Percentiles rank a stretch among this genome's conserved stretches.
Conservation (phyloP, 64 coral and sea anemone species). For the Trachythela sp. region DNA sequence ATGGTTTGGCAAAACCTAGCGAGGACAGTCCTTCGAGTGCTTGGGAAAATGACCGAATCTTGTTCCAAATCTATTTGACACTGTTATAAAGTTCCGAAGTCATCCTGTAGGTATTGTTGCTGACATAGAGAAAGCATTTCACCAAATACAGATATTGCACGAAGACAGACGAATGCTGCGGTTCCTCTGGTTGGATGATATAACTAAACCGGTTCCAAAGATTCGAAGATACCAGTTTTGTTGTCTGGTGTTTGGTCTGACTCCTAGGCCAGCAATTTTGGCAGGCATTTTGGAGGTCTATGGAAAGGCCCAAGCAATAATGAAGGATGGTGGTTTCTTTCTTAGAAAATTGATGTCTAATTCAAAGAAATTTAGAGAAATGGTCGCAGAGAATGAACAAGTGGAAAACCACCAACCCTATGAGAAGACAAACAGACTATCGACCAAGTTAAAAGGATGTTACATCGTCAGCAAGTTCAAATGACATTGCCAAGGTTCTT, state of each 20-base stretch:
- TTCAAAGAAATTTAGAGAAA: neutral
- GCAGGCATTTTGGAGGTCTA: neutral
- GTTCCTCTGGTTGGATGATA: neutral
- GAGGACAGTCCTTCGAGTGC: too few species aligned
- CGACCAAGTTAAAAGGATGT: too few species aligned
- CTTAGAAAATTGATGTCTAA: neutral
- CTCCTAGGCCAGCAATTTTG: neutral
- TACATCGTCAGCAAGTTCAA: neutral
- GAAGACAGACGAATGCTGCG: neutral
- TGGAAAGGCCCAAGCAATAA: neutral
- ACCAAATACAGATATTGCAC: neutral
- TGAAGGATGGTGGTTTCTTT: neutral
- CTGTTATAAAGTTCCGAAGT: neutral
- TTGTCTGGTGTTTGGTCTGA: neutral
- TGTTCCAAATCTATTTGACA: neutral
- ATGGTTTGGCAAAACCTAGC: too few species aligned
- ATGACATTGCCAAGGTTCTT: neutral
- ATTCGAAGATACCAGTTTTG: neutral
- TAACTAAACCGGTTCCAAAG: neutral
- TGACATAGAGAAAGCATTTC: neutral
- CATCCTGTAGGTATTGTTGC: neutral
- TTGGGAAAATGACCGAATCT: neutral
- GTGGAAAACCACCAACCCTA: too few species aligned
- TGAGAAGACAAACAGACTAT: too few species aligned
- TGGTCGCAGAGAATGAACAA: too few species aligned